Evolutionary conservation across 2,113 vertebrate genomes (phyloP).

Genomic region (Macheiramphus alcinus): DNA sequence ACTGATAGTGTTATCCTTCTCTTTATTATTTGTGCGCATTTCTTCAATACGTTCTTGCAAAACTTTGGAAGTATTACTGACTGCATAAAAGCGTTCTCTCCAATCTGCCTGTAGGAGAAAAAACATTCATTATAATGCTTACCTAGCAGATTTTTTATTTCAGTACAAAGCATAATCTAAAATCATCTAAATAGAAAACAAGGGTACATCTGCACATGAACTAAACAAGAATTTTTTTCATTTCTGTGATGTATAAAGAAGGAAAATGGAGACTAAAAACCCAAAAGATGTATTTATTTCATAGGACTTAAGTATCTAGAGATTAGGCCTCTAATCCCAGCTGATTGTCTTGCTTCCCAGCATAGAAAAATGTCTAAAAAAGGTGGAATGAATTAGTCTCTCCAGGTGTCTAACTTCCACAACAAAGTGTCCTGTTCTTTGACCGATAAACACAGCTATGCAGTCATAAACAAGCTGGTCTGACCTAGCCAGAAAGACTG

Average conservation of each 20-base stretch:
- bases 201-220: fast-evolving
- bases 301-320: background rate
- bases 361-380: background rate
- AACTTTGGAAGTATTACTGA: constrained; percentile 73
- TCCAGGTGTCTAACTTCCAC: background rate
- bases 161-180: background rate
- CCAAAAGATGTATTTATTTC: background rate
- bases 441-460: background rate
- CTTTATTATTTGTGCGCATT: constrained; percentile 76
- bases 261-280: background rate
- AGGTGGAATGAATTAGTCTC: background rate
- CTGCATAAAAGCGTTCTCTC: constrained; percentile 80
- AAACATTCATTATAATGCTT: background rate
- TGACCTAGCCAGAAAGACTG: background rate
- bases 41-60: constrained; percentile 88
- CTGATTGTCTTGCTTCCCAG: background rate
- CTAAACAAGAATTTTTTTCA: background rate
- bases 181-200: background rate
- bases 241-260: background rate
- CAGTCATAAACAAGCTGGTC: background rate
- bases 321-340: background rate
- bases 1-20: constrained; percentile 80
- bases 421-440: background rate
- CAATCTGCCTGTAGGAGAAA: constrained; percentile 77
- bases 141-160: background rate